Evolutionary conservation across 2,113 vertebrate species (phyloP), one percentile per base, ranked within the genome.

Genomic region (Gymnarchus niloticus): DNA sequence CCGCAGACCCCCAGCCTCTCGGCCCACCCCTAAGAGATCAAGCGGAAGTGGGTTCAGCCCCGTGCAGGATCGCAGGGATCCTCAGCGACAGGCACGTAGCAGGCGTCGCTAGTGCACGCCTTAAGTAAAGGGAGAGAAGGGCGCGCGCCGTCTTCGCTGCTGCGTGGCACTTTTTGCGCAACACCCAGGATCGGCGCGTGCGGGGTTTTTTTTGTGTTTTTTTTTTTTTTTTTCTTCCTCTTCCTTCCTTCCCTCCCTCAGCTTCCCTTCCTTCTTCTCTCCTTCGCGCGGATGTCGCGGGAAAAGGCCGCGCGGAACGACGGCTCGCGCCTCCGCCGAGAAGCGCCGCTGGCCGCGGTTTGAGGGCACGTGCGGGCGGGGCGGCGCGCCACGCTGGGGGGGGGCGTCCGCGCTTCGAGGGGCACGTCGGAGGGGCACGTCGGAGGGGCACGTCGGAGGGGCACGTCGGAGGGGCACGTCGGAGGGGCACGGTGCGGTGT

Each of bases 61-160:
- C 93, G 33, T 93, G 91, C 93, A 91, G 92, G 93, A 94, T 93
- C 93, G 93, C 93, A 95, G 92, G 92, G 92, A 93, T 94, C 93
- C 90, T 89, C 92, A 86, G 92, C 93, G 87, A 88, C 93, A 93
- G 56, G 76, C 59, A 87, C 81, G 37, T 41, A 80, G 51, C 84
- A 46, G 33, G 65, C 37, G n/a, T 10, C n/a, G 2, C 37, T 19
- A n/a, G 69, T 41, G 73, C 76, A 41, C 3, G 41, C 69, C 7
- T 52, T 52, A 57, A 85, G 84, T 46, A 78, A 78, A 56, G 33
- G 33, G 28, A 65, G 61, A 33, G 28, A 65, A 10, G 23, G 25
- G 61, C 51, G 41, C 73, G 46, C 8, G 73, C 46, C 23, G 21
- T 14, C 78, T 85, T 85, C 33, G 23, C 44, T 56, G 54, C 51